Evolutionary conservation across 2,797 vertebrate genomes (phyloP).

Genomic region (Melanotaenia maccullochi): DNA sequence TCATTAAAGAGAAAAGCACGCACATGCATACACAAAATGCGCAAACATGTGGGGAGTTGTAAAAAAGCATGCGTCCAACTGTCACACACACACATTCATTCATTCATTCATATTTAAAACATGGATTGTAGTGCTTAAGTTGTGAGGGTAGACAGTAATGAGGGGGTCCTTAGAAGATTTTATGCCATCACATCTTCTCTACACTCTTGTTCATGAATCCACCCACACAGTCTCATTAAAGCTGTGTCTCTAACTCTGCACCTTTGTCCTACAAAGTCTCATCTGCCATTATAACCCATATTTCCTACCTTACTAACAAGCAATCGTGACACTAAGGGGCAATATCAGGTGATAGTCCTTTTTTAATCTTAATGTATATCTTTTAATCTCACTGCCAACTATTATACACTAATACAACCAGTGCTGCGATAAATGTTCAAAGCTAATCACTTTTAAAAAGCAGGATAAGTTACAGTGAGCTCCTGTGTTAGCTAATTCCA

Average conservation of each 20-base stretch:
- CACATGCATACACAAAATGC: background rate
- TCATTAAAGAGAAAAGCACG: constrained; percentile 52
- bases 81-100: background rate
- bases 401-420: constrained; percentile 33
- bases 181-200: constrained; percentile 28
- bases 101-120: constrained; percentile 25
- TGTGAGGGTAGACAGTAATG: constrained; percentile 55
- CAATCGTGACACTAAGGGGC: constrained; percentile 32
- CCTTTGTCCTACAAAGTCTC: constrained; percentile 49
- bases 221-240: constrained; percentile 68
- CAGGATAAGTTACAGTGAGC: constrained; percentile 38
- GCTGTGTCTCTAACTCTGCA: constrained; percentile 35
- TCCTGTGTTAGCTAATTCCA: constrained; percentile 36
- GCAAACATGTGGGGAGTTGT: constrained; percentile 16
- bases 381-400: constrained; percentile 22
- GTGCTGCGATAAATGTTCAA: constrained; percentile 28
- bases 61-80: background rate
- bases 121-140: constrained; percentile 24
- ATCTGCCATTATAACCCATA: constrained; percentile 50
- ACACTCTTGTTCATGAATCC: constrained; percentile 16
- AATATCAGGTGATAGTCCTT: constrained; percentile 30
- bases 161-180: constrained; percentile 56
- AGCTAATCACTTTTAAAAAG: constrained; percentile 48
- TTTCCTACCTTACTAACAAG: constrained; percentile 45
- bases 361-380: constrained; percentile 33